These are phyloP conservation scores for Andrena haemorrhoa DNA, from an alignment of 2,888 invertebrate genomes.

Conservation along the genomic window DNA sequence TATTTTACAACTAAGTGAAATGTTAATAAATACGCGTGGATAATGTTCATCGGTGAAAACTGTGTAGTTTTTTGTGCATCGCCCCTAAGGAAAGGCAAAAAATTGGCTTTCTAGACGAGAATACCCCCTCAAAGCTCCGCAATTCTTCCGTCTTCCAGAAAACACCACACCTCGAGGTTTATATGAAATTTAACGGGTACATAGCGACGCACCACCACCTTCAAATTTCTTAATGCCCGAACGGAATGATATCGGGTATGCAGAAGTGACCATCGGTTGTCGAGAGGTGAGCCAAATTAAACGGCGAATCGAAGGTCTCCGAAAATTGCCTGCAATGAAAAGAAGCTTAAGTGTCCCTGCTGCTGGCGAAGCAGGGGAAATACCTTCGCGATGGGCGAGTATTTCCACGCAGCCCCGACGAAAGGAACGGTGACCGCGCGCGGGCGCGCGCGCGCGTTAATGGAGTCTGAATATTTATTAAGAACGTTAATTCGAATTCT, in stretches of 20 bases:
- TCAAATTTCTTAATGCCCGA: conserved; percentile 12
- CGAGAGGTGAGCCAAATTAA: conserved; percentile 1
- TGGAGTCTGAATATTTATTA: conserved; percentile 50
- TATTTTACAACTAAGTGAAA: too few relatives aligned
- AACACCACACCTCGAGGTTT: too few relatives aligned
- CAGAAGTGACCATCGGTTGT: neutral
- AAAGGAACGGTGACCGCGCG: neutral
- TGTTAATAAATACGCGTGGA: too few relatives aligned
- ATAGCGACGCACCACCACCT: too few relatives aligned
- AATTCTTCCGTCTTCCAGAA: too few relatives aligned
- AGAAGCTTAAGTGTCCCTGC: conserved; percentile 27
- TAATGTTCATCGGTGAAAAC: too few relatives aligned
- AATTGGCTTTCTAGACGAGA: too few relatives aligned
- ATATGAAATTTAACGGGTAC: too few relatives aligned
- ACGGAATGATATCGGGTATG: neutral
- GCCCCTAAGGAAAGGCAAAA: too few relatives aligned
- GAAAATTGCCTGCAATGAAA: conserved; percentile 37
- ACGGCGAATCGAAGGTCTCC: neutral
- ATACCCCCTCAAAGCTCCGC: too few relatives aligned
- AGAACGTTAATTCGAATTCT: conserved; percentile 42
- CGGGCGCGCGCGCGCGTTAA: conserved; percentile 23
- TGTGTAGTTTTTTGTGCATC: too few relatives aligned
- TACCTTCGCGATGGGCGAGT: neutral
- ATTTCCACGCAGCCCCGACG: neutral
- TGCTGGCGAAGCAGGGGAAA: conserved; percentile 1